phyloP scores from a whole-genome alignment of 2,113 vertebrate species.

The Microcebus jonahi region DNA sequence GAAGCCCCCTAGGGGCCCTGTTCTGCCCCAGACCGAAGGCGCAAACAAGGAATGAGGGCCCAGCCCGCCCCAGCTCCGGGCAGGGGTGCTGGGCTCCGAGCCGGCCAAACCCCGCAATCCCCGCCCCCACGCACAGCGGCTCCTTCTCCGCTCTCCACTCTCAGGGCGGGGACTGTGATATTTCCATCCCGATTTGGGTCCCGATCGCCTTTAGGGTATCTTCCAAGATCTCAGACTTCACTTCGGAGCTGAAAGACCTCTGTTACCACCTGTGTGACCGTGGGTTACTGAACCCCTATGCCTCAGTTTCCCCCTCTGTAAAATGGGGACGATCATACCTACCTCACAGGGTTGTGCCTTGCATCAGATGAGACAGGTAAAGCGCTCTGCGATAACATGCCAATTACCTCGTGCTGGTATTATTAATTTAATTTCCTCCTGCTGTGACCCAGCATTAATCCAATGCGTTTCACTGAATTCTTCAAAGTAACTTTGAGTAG shows the following conservation, averaged over 20 bases:
- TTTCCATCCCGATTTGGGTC: not conserved
- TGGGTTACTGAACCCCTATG: not conserved
- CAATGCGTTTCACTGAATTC: not conserved
- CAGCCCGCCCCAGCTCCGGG: not conserved
- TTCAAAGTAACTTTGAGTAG: not conserved
- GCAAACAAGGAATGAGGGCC: not conserved
- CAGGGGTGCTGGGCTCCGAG: not conserved
- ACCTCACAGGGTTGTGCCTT: not conserved
- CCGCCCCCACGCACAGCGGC: not conserved
- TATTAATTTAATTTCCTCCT: not conserved
- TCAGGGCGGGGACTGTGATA: accelerated
- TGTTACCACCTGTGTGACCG: not conserved
- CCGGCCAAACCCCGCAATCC: accelerated
- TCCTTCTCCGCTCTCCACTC: not conserved
- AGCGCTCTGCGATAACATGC: not conserved
- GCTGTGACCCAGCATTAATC: not conserved
- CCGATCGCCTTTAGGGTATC: not conserved
- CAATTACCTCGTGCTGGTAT: not conserved
- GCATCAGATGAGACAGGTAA: not conserved
- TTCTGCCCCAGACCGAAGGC: not conserved
- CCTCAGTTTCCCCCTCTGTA: not conserved
- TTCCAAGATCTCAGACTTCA: not conserved
- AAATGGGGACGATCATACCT: not conserved
- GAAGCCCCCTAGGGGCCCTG: not conserved
- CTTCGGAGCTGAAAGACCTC: accelerated